Percentiles rank a stretch among this genome's conserved stretches.
phyloP scores from a whole-genome alignment of 2,797 vertebrate genomes.

The Orientallactaga sibirica region DNA sequence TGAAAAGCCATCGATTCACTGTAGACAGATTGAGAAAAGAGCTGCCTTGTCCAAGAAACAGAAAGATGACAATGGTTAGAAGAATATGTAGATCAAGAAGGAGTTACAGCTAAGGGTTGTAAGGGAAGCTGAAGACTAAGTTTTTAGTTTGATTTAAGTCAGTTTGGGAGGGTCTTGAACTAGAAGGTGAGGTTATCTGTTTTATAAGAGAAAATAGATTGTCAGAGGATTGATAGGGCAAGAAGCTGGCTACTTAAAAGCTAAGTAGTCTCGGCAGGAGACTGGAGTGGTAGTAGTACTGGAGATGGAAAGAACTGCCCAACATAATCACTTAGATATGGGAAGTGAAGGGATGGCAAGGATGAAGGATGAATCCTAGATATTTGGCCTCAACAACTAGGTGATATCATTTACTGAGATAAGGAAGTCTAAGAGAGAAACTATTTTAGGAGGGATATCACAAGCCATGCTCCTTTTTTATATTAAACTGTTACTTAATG shows the following conservation, averaged over 20 bases:
- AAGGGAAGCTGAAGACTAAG: background rate
- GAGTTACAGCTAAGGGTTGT: too few relatives aligned
- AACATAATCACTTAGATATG: background rate
- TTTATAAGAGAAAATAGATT: background rate
- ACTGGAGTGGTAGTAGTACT: background rate
- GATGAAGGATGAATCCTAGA: background rate
- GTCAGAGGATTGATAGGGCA: too few relatives aligned
- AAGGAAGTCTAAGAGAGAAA: constrained; percentile 32
- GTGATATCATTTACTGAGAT: constrained; percentile 31
- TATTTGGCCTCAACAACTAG: constrained; percentile 14
- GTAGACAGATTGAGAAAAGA: background rate
- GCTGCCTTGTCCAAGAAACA: background rate
- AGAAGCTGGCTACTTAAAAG: background rate
- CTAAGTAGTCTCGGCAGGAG: background rate
- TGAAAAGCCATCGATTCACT: background rate
- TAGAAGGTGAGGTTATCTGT: background rate
- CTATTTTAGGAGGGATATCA: constrained; percentile 33
- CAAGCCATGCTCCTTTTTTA: constrained; percentile 42
- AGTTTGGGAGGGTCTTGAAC: background rate
- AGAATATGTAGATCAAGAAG: background rate
- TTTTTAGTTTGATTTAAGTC: constrained; percentile 2
- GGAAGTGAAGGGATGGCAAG: background rate
- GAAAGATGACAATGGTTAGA: background rate
- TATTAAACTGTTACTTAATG: constrained; percentile 53
- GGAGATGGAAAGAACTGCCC: background rate